Conservation (phyloP, 2,113 vertebrate species). For the Poeciliopsis occidentalis region DNA sequence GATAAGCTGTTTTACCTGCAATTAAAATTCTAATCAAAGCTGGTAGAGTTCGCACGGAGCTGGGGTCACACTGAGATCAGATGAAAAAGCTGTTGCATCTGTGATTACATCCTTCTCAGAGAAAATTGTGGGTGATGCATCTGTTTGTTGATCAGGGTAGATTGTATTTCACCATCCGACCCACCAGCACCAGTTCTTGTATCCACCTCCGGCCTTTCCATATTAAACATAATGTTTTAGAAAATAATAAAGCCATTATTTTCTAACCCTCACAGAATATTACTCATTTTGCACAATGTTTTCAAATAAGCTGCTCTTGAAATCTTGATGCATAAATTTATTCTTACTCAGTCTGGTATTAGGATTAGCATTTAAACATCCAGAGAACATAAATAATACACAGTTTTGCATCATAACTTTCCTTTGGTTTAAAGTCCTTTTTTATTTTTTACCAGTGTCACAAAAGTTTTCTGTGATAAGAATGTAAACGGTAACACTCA, state of each 20-base stretch:
- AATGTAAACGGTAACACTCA: no score
- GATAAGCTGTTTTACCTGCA: not conserved
- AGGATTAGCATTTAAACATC: slow-evolving; percentile 1
- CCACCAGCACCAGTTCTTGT: slow-evolving; percentile 44
- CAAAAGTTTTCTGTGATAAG: no score
- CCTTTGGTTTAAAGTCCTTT: no score
- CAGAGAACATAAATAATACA: not conserved
- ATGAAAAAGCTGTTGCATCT: not conserved
- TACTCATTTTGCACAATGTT: slow-evolving; percentile 20
- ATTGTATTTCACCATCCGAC: slow-evolving; percentile 36
- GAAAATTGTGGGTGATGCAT: slow-evolving; percentile 25
- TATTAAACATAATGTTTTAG: not conserved
- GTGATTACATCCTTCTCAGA: slow-evolving; percentile 7
- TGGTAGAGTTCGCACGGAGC: not conserved
- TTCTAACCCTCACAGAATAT: slow-evolving; percentile 5
- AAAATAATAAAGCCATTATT: not conserved
- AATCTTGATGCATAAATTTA: slow-evolving; percentile 10
- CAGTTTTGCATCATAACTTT: no score
- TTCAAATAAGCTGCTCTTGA: slow-evolving; percentile 36
- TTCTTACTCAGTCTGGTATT: not conserved
- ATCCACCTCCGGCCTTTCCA: slow-evolving; percentile 27
- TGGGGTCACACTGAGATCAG: slow-evolving; percentile 3
- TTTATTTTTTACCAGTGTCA: no score
- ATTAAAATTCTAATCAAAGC: slow-evolving; percentile 29
- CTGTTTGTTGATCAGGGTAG: slow-evolving; percentile 13